Conservation (phyloP, 2,888 invertebrate species). For the Drosophila niveifrons region DNA sequence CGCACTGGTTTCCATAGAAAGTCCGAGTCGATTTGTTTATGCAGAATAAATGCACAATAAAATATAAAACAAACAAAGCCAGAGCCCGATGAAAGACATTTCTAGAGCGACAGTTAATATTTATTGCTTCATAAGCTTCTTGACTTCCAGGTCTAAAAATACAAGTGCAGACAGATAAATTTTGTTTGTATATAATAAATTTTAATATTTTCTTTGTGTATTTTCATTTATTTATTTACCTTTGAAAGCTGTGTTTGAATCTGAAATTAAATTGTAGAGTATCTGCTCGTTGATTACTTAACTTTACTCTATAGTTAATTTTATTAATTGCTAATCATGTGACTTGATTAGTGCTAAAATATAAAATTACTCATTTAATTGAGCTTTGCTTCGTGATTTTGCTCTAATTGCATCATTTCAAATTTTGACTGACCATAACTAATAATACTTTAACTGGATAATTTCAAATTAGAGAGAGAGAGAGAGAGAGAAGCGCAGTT, state of each 20-base stretch:
- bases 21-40: conserved; percentile 34
- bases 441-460: conserved; percentile 30
- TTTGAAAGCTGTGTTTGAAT: no score
- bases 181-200: neutral
- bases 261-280: neutral
- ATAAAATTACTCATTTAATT: conserved; percentile 26
- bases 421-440: conserved; percentile 28
- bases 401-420: conserved; percentile 15
- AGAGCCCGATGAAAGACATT: conserved; percentile 12
- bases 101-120: conserved; percentile 18
- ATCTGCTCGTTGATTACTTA: neutral
- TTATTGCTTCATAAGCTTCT: conserved; percentile 9
- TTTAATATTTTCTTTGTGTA: neutral
- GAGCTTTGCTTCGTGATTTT: conserved; percentile 5
- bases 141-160: conserved; percentile 3
- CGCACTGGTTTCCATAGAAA: conserved; percentile 45
- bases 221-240: neutral
- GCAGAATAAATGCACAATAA: conserved; percentile 33
- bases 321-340: conserved; percentile 18
- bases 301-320: neutral
- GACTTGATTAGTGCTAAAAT: conserved; percentile 13
- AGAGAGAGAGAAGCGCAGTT: neutral
- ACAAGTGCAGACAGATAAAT: neutral
- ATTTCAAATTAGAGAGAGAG: conserved; percentile 1
- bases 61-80: conserved; percentile 14